phyloP scores from a whole-genome alignment of 2,113 vertebrate species.

The Rutilus rutilus region DNA sequence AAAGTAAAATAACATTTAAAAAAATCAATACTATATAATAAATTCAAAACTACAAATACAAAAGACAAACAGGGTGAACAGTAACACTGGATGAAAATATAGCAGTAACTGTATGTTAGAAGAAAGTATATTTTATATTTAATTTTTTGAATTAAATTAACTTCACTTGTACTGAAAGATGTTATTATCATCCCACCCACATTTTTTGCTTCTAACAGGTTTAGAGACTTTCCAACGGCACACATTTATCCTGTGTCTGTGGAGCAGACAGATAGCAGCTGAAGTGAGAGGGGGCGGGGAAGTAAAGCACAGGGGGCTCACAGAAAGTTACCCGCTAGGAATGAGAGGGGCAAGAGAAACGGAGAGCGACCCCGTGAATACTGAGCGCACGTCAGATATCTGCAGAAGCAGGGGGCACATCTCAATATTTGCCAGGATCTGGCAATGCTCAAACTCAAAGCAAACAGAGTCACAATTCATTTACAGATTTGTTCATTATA shows the following conservation, averaged over 20 bases:
- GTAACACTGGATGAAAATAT: background rate
- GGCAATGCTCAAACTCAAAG: conserved; percentile 9
- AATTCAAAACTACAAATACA: background rate
- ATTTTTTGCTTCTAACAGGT: background rate
- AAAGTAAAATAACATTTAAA: background rate
- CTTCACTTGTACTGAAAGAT: background rate
- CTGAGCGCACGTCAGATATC: background rate
- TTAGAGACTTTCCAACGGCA: background rate
- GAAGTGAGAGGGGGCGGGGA: background rate
- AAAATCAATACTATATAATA: background rate
- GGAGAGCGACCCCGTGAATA: background rate
- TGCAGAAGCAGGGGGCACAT: background rate
- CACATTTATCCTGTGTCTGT: background rate
- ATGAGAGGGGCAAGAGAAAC: background rate
- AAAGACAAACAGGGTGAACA: background rate
- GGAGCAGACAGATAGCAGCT: background rate
- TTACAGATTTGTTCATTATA: background rate
- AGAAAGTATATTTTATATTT: background rate
- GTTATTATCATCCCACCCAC: background rate
- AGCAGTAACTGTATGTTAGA: background rate
- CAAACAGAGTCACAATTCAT: background rate
- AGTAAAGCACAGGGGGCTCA: background rate
- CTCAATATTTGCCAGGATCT: background rate
- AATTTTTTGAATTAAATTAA: background rate
- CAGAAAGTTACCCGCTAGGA: background rate